Evolutionary conservation across 1,140 invertebrate species (phyloP).

Genomic region (Lordiphosa mommai): DNA sequence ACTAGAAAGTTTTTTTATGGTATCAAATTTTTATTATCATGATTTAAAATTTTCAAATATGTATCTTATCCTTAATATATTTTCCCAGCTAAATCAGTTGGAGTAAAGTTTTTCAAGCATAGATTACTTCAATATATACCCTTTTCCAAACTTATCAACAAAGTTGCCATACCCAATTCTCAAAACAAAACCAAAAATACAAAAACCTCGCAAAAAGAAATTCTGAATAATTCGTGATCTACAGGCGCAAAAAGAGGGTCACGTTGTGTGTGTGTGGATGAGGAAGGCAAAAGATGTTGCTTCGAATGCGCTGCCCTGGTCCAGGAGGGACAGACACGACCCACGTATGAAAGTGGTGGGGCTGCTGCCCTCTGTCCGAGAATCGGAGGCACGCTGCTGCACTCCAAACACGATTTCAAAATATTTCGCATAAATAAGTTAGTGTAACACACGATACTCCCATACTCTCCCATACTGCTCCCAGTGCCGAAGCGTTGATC

Average conservation of each 20-base stretch:
- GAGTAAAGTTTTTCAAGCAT: too few relatives aligned
- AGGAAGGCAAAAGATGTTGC: slow-evolving; percentile 45
- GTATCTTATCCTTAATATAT: neutral
- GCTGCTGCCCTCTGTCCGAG: slow-evolving; percentile 34
- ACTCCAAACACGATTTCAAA: slow-evolving; percentile 76
- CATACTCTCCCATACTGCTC: neutral
- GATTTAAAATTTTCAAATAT: neutral
- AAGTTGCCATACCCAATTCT: slow-evolving; percentile 33
- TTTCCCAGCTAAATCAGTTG: neutral
- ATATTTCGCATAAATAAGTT: slow-evolving; percentile 79
- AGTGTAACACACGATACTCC: slow-evolving; percentile 73
- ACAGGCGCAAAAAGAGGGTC: slow-evolving; percentile 79
- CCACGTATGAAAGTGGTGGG: slow-evolving; percentile 37
- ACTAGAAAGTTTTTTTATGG: too few relatives aligned
- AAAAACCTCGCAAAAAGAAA: slow-evolving; percentile 44
- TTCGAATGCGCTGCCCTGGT: slow-evolving; percentile 35
- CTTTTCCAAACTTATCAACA: slow-evolving; percentile 12
- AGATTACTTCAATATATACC: too few relatives aligned
- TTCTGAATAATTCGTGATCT: slow-evolving; percentile 79
- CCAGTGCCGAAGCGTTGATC: slow-evolving; percentile 60
- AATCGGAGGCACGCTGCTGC: slow-evolving; percentile 61
- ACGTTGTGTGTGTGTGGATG: slow-evolving; percentile 53
- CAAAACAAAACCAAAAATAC: neutral
- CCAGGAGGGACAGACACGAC: slow-evolving; percentile 18
- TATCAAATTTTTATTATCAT: too few relatives aligned